Conservation (phyloP, 1,140 invertebrate genomes). For the Achatina immaculata region DNA sequence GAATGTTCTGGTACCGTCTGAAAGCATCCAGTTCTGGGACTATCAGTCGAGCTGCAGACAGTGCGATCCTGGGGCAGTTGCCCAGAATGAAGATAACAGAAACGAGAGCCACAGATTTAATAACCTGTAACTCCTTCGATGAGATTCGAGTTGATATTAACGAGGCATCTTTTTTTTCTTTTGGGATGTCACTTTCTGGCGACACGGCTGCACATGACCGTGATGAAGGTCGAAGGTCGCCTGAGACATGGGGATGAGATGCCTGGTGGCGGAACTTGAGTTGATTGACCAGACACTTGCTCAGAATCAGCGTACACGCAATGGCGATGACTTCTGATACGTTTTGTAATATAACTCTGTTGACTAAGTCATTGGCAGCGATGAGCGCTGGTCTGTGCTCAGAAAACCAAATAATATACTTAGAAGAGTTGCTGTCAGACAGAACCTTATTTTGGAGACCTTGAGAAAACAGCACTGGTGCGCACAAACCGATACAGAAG, state of each 20-base stretch:
- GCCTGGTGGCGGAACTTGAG: neutral
- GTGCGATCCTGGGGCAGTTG: neutral
- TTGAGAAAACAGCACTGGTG: neutral
- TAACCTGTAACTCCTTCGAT: conserved; percentile 13
- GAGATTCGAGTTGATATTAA: neutral
- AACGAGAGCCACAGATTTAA: conserved; percentile 12
- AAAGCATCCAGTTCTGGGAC: conserved; percentile 19
- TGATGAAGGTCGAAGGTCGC: neutral
- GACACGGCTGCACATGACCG: no score
- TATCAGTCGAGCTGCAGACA: neutral
- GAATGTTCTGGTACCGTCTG: conserved; percentile 19
- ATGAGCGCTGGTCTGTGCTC: neutral
- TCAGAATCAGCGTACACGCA: neutral
- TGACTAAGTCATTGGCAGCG: conserved; percentile 9
- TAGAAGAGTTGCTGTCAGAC: neutral
- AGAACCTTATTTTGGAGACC: neutral
- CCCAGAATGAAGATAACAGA: neutral
- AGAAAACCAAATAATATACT: neutral
- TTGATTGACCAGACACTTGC: neutral
- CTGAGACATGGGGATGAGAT: neutral
- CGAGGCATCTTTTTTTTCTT: neutral
- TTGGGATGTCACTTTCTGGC: neutral
- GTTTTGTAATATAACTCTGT: conserved; percentile 1
- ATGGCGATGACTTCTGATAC: neutral
- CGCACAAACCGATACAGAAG: neutral